Evolutionary conservation across 2,888 invertebrate genomes (phyloP).

Genomic region (Orchestes rusci): DNA sequence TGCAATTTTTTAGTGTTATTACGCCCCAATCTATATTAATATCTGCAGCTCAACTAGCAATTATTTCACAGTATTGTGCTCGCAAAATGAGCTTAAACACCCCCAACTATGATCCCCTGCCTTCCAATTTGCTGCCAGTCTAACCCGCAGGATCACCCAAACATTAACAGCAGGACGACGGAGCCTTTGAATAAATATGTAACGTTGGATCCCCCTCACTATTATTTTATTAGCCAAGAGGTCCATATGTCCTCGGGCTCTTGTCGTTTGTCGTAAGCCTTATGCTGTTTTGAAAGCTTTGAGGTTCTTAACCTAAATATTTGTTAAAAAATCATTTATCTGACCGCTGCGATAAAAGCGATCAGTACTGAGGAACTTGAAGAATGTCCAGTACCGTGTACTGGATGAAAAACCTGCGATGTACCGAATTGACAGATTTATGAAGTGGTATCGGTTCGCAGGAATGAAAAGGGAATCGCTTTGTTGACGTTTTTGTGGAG

Average conservation of each 20-base stretch:
- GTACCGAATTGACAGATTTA: conserved; percentile 20
- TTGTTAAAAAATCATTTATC: no score
- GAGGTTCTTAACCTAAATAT: no score
- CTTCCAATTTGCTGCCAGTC: conserved; percentile 17
- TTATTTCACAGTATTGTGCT: no score
- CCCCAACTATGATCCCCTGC: conserved; percentile 5
- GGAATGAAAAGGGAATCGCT: conserved; percentile 16
- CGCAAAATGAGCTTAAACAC: conserved; percentile 9
- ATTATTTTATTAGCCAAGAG: conserved; percentile 20
- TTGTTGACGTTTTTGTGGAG: conserved; percentile 13
- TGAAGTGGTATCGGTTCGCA: conserved; percentile 20
- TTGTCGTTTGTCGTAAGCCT: conserved; percentile 38
- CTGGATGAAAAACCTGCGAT: neutral
- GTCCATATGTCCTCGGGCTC: conserved; percentile 24
- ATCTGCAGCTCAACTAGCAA: no score
- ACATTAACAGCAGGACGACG: conserved; percentile 23
- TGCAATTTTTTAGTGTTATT: no score
- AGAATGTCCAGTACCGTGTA: neutral
- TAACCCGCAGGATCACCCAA: conserved; percentile 23
- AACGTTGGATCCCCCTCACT: conserved; percentile 13
- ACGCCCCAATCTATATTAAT: no score
- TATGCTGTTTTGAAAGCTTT: no score
- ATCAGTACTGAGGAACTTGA: no score
- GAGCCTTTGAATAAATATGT: conserved; percentile 20
- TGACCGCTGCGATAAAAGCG: no score